Base-by-base conservation (phyloP, 2,888 invertebrate genomes). In the Acleris cristana region DNA sequence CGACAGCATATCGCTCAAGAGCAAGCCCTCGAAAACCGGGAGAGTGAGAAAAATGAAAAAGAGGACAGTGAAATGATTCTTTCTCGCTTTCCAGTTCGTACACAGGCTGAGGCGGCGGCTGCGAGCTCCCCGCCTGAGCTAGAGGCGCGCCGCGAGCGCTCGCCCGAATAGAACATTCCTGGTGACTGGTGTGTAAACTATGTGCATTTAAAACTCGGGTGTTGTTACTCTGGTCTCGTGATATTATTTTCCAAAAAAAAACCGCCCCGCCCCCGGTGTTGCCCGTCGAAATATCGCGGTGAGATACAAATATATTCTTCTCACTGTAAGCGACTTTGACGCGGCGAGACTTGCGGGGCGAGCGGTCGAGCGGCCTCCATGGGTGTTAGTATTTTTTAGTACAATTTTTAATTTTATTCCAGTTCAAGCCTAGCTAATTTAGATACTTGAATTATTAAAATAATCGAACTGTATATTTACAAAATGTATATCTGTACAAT, bases 61-160 rank as follows among this genome's bases (percentile, higher is more conserved):
- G 74, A 81, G 90, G 83, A 89, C 90, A 73, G 86, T 88, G 68
- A 92, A 92, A 92, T 93, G 93, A 93, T 92, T 91, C 69, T 80
- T 88, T 86, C 81, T 89, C 68, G 89, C 89, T 74, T 85, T 88
- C 73, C 88, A 87, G 80, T 92, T 90, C 79, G 87, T 92, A 75
- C 85, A 90, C 76, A 84, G 89, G 76, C 78, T 91, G 82, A 81
- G 83, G 76, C 82, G 73, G 56, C 80, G 75, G 81, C 83, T 67
- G 72, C 76, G 51, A 56, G 56, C 52, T 53, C 62, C 48, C 53
- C 18, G 52, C 16, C 21, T 66, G 55, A 59, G 5, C 14, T 49
- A 10, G 10, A 21, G 14, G 14, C 44, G 44, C 4, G 16, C 2
- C 45, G 45, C n/a, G 58, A 0, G 16, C 26, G 23, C 57, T 5